Evolutionary conservation across 1,140 invertebrate genomes (phyloP).

Genomic region (Leguminivora glycinivorella): DNA sequence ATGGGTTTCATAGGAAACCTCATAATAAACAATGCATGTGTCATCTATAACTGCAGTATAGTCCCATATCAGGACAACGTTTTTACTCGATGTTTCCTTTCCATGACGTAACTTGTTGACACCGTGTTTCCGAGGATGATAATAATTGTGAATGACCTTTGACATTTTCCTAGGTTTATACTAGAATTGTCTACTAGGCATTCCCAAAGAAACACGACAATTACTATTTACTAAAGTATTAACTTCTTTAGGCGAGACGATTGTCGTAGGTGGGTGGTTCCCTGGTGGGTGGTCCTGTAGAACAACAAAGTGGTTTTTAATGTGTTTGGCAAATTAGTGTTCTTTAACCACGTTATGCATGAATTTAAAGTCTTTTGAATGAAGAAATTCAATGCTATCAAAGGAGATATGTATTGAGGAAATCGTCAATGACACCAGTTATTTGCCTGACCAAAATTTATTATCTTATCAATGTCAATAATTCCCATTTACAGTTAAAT

Average conservation of each 20-base stretch:
- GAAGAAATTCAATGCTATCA: background rate
- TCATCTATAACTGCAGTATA: background rate
- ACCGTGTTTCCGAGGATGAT: background rate
- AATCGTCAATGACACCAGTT: background rate
- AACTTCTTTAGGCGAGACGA: background rate
- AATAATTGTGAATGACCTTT: background rate
- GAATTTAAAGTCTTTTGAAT: background rate
- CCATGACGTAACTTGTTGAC: conserved; percentile 6
- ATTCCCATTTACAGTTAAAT: background rate
- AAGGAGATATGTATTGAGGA: background rate
- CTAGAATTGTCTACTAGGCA: background rate
- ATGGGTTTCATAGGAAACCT: background rate
- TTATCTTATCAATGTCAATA: conserved; percentile 5
- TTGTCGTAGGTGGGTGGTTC: too few relatives aligned
- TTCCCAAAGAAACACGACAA: background rate
- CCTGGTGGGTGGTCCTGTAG: background rate
- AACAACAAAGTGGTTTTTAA: background rate
- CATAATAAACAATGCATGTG: background rate
- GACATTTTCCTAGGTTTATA: background rate
- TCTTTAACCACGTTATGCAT: background rate
- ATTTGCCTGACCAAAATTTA: background rate
- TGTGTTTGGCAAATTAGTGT: background rate
- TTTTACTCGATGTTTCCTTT: conserved; percentile 4
- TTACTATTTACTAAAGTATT: background rate
- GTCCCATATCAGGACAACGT: background rate